phyloP scores from a whole-genome alignment of 1,140 invertebrate species.

The Arion vulgaris region DNA sequence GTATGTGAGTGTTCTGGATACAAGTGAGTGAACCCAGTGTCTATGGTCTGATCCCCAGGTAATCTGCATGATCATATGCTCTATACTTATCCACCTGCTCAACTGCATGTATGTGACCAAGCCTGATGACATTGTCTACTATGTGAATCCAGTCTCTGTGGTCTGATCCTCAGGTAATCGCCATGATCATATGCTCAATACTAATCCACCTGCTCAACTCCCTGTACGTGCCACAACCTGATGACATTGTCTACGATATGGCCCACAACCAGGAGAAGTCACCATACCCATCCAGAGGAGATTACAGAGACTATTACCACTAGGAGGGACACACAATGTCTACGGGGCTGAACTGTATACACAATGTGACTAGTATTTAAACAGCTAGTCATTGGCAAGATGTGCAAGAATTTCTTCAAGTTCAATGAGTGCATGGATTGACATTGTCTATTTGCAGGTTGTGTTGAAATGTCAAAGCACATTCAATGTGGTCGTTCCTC shows the following conservation, averaged over 20 bases:
- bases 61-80: slow-evolving; percentile 35
- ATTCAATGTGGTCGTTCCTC: background rate
- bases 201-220: slow-evolving; percentile 47
- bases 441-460: background rate
- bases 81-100: slow-evolving; percentile 40
- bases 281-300: slow-evolving; percentile 49
- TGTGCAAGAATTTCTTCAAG: too few relatives aligned
- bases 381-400: background rate
- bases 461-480: background rate
- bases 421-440: background rate
- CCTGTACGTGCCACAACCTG: slow-evolving; percentile 48
- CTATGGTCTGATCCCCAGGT: slow-evolving; percentile 35
- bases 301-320: slow-evolving; percentile 47
- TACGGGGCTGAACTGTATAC: background rate
- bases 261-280: slow-evolving; percentile 51
- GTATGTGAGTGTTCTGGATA: background rate
- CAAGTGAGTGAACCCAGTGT: slow-evolving; percentile 7
- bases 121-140: slow-evolving; percentile 48
- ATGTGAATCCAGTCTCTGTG: slow-evolving; percentile 20
- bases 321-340: background rate
- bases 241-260: slow-evolving; percentile 54
- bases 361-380: background rate
- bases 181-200: slow-evolving; percentile 38
- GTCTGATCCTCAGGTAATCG: slow-evolving; percentile 40
- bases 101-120: slow-evolving; percentile 42